A percentile compares a stretch with the other conserved stretches of the same genome.
phyloP scores from a whole-genome alignment of 2,113 vertebrate genomes.

The Bufo bufo region DNA sequence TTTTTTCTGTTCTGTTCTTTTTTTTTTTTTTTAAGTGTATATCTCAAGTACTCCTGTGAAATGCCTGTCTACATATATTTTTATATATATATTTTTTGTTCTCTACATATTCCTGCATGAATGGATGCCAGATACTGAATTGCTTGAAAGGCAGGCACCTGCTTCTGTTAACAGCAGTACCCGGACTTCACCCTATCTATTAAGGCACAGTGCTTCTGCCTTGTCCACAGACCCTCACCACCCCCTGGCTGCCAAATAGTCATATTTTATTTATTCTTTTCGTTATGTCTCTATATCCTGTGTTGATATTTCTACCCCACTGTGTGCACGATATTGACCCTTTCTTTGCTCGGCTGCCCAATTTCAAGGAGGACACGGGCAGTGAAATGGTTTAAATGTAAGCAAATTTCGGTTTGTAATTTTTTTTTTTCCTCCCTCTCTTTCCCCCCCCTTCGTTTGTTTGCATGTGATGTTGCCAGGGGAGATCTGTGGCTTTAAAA shows the following conservation, averaged over 20 bases:
- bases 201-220: conserved; percentile 82
- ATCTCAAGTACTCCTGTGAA: conserved; percentile 92
- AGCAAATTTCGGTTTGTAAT: background rate
- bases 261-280: conserved; percentile 57
- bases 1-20: conserved; percentile 60
- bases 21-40: conserved; percentile 59
- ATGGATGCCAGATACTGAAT: conserved; percentile 93
- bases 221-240: conserved; percentile 86
- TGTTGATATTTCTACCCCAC: conserved; percentile 1
- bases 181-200: conserved; percentile 79
- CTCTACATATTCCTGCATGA: conserved; percentile 93
- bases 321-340: conserved; percentile 6
- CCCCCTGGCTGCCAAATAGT: conserved; percentile 81
- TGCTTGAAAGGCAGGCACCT: conserved; percentile 88
- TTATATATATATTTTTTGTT: conserved; percentile 67
- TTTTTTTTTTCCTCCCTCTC: background rate
- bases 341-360: background rate
- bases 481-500: conserved; percentile 98
- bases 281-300: conserved; percentile 12
- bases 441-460: background rate
- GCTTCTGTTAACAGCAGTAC: conserved; percentile 79
- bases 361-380: background rate
- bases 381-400: background rate
- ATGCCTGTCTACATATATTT: conserved; percentile 86
- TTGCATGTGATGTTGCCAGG: conserved; percentile 68